Evolutionary conservation across 2,797 vertebrate genomes (phyloP).

Genomic region (Silurus aristotelis): DNA sequence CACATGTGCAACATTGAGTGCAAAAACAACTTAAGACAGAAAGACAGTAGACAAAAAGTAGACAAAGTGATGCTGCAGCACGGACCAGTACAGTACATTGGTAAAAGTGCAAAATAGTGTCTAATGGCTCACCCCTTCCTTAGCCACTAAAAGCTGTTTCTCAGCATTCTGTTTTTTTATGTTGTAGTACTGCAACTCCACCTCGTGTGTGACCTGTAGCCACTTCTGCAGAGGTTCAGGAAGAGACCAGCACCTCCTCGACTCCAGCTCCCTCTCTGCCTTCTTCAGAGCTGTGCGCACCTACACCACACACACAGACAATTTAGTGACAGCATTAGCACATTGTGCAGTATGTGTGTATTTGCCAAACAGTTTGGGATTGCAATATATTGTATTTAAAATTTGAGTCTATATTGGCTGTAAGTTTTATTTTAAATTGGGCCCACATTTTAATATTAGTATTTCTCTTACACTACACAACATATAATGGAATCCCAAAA

Average conservation of each 20-base stretch:
- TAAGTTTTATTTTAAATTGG: not conserved
- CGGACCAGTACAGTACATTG: no score
- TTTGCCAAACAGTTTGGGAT: not conserved
- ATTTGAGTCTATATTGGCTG: not conserved
- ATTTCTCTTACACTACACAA: not conserved
- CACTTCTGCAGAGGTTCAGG: constrained; percentile 71
- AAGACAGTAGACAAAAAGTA: no score
- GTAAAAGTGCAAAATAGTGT: no score
- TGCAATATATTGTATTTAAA: not conserved
- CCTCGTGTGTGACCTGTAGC: constrained; percentile 76
- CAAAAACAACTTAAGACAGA: no score
- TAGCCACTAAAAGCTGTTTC: constrained; percentile 86
- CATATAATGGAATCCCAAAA: no score
- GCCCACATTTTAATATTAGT: not conserved
- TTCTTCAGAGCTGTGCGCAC: constrained; percentile 90
- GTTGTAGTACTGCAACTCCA: constrained; percentile 90
- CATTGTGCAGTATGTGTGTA: not conserved
- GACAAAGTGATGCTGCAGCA: no score
- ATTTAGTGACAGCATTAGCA: not conserved
- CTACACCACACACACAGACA: constrained; percentile 62
- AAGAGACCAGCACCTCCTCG: constrained; percentile 69
- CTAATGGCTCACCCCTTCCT: constrained; percentile 84
- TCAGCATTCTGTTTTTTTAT: constrained; percentile 92
- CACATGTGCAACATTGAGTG: no score
- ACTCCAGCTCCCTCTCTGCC: constrained; percentile 89